Evolutionary conservation across 2,888 invertebrate genomes (phyloP), one percentile per base, ranked within the genome.

Genomic region (Aphidius colemani): DNA sequence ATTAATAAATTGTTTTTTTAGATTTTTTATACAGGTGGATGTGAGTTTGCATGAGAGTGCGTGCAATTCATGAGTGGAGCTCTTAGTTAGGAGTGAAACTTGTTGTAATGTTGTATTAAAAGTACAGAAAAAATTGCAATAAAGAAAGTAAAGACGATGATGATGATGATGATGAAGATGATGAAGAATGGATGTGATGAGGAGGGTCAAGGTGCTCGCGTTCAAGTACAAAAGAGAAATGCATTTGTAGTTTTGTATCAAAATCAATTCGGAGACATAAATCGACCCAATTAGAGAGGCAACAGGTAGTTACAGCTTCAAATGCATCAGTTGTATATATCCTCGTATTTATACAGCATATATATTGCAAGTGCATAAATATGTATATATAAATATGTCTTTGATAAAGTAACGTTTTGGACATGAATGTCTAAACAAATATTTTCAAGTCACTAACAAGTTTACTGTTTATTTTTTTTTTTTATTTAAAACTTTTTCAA

Each of bases 221-320:
- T 7, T 45, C 59, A 10, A 61, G 66, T 57, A 53, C 53, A 67
- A 66, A 70, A 63, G 65, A 70, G 67, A 68, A 63, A 69, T 45
- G 57, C 62, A 67, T 61, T 55, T 46, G 55, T 59, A 66, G 56
- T 58, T 61, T 53, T 56, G 66, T 70, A 69, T 69, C 68, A 67
- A 68, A 66, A 30, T 30, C 59, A 58, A 62, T 69, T 67, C 58
- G 72, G 59, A 61, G 70, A 72, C 72, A 75, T 76, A 76, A 76
- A 76, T 76, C 75, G 72, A 74, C 71, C 74, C 76, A 76, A 76
- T 76, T 76, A 76, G 75, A 71, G 73, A 66, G 71, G 68, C 74
- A 72, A 73, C 72, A 70, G 73, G 75, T 74, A 73, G 75, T 74
- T 76, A 69, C 72, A 71, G 72, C 69, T 73, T 71, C 64, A 66